Evolutionary conservation across 30 jellyfish, hydroid and myxozoan genomes (phyloP).

Genomic region (Aurelia aurita complex sp. Pacific): DNA sequence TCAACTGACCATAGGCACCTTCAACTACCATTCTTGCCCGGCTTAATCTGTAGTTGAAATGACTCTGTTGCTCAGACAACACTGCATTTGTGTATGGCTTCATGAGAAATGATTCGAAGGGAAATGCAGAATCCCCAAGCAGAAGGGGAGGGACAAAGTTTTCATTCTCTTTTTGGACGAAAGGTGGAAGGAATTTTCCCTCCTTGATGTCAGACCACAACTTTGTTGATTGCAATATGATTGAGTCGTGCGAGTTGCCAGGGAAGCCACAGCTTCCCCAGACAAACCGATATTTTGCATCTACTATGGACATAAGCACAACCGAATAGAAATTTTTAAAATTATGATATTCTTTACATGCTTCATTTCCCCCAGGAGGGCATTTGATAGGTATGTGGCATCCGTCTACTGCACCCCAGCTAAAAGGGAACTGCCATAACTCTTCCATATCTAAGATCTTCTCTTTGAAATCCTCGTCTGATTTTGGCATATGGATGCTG

Average conservation of each 20-base stretch:
- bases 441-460: constrained; percentile 16
- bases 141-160: constrained; percentile 48
- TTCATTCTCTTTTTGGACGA: constrained; percentile 25
- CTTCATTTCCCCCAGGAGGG: constrained; percentile 67
- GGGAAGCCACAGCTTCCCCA: constrained; percentile 90
- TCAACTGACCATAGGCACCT: constrained; percentile 82
- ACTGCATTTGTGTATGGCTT: constrained; percentile 83
- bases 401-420: constrained; percentile 82
- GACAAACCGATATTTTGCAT: constrained; percentile 65
- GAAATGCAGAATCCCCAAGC: constrained; percentile 78
- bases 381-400: constrained; percentile 74
- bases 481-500: constrained; percentile 8
- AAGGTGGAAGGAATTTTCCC: constrained; percentile 47
- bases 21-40: constrained; percentile 84
- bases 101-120: constrained; percentile 44
- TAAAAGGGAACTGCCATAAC: constrained; percentile 76
- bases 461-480: constrained; percentile 20
- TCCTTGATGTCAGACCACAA: constrained; percentile 57
- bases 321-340: constrained; percentile 66
- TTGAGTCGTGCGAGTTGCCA: constrained; percentile 71
- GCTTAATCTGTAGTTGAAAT: constrained; percentile 82
- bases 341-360: constrained; percentile 68
- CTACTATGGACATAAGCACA: constrained; percentile 77
- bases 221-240: constrained; percentile 66
- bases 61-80: constrained; percentile 50